A percentile compares a stretch with the other conserved stretches of the same genome.
Conservation (phyloP, 2,113 vertebrate genomes). For the Onychostruthus taczanowskii region DNA sequence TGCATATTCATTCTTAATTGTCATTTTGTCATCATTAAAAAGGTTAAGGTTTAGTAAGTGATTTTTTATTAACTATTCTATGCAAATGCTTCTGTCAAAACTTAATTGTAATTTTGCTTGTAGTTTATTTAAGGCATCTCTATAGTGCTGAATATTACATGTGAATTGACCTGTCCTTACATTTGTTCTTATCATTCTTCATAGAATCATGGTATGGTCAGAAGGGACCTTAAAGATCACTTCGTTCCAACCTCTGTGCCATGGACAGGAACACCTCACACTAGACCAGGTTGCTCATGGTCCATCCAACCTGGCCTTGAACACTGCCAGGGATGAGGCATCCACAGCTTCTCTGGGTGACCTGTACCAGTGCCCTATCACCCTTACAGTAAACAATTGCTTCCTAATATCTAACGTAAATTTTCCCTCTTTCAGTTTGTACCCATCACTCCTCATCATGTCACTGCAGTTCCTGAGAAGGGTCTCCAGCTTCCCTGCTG, state of each 20-base stretch:
- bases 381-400: not conserved
- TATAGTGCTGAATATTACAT: not conserved
- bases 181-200: not conserved
- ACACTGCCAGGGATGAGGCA: not conserved
- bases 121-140: not conserved
- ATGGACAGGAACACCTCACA: not conserved
- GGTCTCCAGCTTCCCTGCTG: not conserved
- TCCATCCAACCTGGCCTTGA: not conserved
- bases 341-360: not conserved
- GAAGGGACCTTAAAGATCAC: not conserved
- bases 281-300: not conserved
- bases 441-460: no score
- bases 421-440: not conserved
- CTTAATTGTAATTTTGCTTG: not conserved
- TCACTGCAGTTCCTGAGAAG: not conserved
- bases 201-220: not conserved
- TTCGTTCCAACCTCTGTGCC: not conserved
- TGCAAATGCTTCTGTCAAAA: slow-evolving; percentile 15
- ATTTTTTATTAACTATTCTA: not conserved
- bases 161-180: not conserved
- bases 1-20: not conserved
- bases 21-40: slow-evolving; percentile 31
- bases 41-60: not conserved
- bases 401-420: not conserved
- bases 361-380: not conserved